Evolutionary conservation across 2,113 vertebrate species (phyloP), one percentile per base, ranked within the genome.

Genomic region (Rissa tridactyla): DNA sequence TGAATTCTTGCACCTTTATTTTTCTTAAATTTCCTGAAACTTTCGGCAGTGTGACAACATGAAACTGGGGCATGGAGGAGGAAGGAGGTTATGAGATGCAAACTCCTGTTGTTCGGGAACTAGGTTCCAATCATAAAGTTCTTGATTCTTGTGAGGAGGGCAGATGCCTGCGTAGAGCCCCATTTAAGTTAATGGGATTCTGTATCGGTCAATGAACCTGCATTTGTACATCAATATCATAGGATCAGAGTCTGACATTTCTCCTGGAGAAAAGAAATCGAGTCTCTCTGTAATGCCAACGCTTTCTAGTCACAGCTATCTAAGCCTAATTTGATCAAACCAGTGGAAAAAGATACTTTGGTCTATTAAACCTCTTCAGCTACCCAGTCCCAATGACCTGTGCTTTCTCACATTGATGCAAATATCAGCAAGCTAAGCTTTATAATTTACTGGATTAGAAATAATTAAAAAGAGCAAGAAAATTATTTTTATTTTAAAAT

Each of bases 401-500:
- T 66, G 38, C 73, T 91, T 79, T 87, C 66, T 88, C 5, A 3
- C 17, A 49, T 8, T n/a, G 34, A 10, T 44, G 47, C 30, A 84
- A 76, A 72, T 76, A 90, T 34, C 79, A 82, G 30, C 52, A 87
- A 89, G 57, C 57, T 69, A 25, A 94, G 60, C n/a, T 84, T 84
- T 86, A 51, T 83, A 88, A 75, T 91, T 92, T 91, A 58, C 51
- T 76, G 65, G 52, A 89, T 87, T 84, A 72, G 65, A 82, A 93
- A 94, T 72, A 92, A 94, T 66, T 82, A 22, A 76, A 88, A 91
- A 79, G 52, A 76, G 55, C 17, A 94, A 91, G 9, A 78, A 95
- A 89, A 55, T 49, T n/a, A 57, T 86, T 95, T 92, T 89, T 96
- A 70, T 71, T 92, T 94, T 11, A 52, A 90, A 91, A 29, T 75